Base-by-base conservation (phyloP, 2,888 invertebrate genomes). In the Stegophylla sp. region DNA sequence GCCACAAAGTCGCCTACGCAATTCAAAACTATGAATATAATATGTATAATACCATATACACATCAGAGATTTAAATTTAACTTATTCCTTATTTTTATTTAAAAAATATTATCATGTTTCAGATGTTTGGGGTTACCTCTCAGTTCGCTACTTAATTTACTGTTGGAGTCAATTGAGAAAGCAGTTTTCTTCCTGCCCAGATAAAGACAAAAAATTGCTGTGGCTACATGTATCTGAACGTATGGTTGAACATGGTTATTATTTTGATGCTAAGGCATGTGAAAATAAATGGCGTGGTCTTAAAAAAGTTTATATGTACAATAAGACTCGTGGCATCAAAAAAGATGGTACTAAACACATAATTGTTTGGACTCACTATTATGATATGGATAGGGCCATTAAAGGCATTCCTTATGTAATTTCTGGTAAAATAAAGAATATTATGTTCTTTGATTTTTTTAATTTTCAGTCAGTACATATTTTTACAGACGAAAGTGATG, bases 211-310 rank as follows among this genome's bases (percentile, higher is more conserved):
- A 71, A 79, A 34, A 9, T 23, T 3, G 5, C 5, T 79, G 7
- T 79, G 79, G 79, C 41, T 51, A 63, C 9, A 13, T n/a, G 28
- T 79, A 3, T 71, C 79, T 5, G 51, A 51, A n/a, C 51, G 61
- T 53, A 71, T 79, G 71, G 48, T 63, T 23, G 71, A 79, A n/a
- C 23, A 7, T 23, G 79, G 79, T 48, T 71, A 34, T 63, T 79
- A 61, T 63, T 63, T 61, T 51, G 79, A 79, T 26, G 51, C 61
- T n/a, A 17, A n/a, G 1, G 1, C 61, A 12, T 79, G 79, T 41
- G n/a, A 79, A 51, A n/a, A 10, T 34, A 79, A 79, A 71, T 79
- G 79, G 79, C 61, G 61, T n/a, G 20, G 17, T 61, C 79, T 79
- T 15, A 71, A 79, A 51, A 79, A 79, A 71, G 1, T 63, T 23